Conservation (phyloP, 2,113 vertebrate species). For the Larimichthys polyactis region DNA sequence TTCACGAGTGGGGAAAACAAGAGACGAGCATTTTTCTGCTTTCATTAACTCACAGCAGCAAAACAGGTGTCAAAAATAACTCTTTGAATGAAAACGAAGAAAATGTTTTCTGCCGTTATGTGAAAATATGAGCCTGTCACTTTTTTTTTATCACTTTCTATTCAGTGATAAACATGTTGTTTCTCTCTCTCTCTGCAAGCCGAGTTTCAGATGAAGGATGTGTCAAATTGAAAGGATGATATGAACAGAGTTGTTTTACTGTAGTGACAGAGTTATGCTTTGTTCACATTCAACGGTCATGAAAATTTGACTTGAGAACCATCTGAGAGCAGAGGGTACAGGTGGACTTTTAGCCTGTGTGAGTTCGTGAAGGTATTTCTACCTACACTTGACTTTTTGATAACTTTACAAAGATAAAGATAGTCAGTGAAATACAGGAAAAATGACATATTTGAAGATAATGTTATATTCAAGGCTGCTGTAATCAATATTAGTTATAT, state of each 20-base stretch:
- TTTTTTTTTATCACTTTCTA: not conserved
- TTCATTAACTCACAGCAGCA: not conserved
- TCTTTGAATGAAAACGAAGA: not conserved
- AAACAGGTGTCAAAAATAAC: not conserved
- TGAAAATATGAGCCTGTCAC: slow-evolving; percentile 30
- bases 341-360: no score
- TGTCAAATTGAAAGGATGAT: slow-evolving; percentile 18
- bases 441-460: not conserved
- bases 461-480: not conserved
- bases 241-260: slow-evolving; percentile 14
- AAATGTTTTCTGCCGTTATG: slow-evolving; percentile 17
- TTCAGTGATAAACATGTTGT: not conserved
- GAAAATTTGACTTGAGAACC: not conserved
- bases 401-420: not conserved
- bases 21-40: not conserved
- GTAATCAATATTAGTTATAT: not conserved
- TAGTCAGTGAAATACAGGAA: not conserved
- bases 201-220: not conserved
- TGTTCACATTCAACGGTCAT: not conserved
- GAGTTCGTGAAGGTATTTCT: no score
- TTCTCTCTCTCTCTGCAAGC: not conserved
- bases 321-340: not conserved
- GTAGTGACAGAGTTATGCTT: slow-evolving; percentile 6
- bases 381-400: no score
- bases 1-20: not conserved